Conservation (phyloP, 92 coral and sea anemone genomes). For the Phenganax subtilis region DNA sequence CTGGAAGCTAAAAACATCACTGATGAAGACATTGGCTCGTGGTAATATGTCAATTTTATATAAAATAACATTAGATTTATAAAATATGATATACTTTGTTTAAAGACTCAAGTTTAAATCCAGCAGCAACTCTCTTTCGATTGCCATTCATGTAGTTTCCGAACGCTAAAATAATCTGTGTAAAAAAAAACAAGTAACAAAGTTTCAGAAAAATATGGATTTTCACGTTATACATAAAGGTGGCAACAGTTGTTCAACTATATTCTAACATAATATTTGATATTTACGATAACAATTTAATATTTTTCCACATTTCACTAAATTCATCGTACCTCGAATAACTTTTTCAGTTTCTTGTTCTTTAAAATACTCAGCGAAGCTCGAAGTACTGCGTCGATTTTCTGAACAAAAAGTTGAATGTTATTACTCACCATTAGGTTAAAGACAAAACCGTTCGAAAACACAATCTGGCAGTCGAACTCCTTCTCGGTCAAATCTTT, state of each 20-base stretch:
- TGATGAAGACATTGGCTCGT: not conserved
- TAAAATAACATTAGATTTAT: too few relatives aligned
- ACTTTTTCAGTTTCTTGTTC: slow-evolving; percentile 68
- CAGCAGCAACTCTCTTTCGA: slow-evolving; percentile 72
- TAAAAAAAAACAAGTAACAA: not conserved
- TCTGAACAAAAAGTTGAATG: slow-evolving; percentile 46
- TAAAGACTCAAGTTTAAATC: slow-evolving; percentile 85
- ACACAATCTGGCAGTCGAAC: too few relatives aligned
- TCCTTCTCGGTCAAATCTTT: too few relatives aligned
- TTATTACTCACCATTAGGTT: too few relatives aligned
- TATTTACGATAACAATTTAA: not conserved
- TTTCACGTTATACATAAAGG: not conserved
- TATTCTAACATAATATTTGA: not conserved
- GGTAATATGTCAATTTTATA: too few relatives aligned
- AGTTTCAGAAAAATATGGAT: not conserved
- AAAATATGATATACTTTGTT: slow-evolving; percentile 54
- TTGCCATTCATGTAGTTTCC: slow-evolving; percentile 92
- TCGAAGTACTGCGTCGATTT: slow-evolving; percentile 78
- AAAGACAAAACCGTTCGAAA: too few relatives aligned
- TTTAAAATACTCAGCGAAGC: slow-evolving; percentile 77
- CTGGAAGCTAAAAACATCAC: slow-evolving; percentile 60
- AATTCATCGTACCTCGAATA: slow-evolving; percentile 63
- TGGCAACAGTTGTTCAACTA: not conserved
- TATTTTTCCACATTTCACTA: not conserved
- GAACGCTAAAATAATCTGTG: slow-evolving; percentile 65